phyloP scores from a whole-genome alignment of 2,797 vertebrate species.

The Halcyon chelicuti region DNA sequence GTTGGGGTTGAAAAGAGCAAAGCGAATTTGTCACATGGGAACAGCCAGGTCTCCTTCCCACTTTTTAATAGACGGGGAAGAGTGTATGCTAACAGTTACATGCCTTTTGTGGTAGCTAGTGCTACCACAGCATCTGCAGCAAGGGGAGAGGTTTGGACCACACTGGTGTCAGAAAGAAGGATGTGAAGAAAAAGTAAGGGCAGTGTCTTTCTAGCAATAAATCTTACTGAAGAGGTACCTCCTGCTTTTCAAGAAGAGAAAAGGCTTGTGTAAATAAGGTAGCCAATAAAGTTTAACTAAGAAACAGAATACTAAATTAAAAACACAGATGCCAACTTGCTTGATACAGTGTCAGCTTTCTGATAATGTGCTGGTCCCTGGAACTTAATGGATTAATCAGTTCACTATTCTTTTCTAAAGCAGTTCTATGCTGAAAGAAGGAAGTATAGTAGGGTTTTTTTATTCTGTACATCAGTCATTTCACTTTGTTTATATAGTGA shows the following conservation, averaged over 20 bases:
- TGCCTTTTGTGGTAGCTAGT: neutral
- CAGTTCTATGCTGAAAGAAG: constrained; percentile 28
- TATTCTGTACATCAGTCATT: constrained; percentile 27
- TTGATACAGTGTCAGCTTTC: neutral
- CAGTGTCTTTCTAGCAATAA: neutral
- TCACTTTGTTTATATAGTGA: neutral
- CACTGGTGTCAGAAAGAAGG: neutral
- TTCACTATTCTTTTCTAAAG: neutral
- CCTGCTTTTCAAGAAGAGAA: constrained; percentile 5
- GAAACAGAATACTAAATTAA: neutral
- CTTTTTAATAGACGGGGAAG: fast-evolving
- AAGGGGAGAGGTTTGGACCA: neutral
- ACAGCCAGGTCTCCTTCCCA: neutral
- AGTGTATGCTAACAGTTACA: fast-evolving
- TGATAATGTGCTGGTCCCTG: constrained; percentile 36
- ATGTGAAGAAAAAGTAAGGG: neutral
- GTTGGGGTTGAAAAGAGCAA: neutral
- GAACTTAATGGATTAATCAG: constrained; percentile 59
- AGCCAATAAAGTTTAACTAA: neutral
- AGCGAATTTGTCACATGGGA: neutral
- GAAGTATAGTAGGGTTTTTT: constrained; percentile 6
- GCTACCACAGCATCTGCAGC: neutral
- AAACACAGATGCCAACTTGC: neutral
- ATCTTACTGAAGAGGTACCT: neutral
- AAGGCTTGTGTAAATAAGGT: neutral